Conservation (phyloP, 2,888 invertebrate species). For the Eristalis pertinax region DNA sequence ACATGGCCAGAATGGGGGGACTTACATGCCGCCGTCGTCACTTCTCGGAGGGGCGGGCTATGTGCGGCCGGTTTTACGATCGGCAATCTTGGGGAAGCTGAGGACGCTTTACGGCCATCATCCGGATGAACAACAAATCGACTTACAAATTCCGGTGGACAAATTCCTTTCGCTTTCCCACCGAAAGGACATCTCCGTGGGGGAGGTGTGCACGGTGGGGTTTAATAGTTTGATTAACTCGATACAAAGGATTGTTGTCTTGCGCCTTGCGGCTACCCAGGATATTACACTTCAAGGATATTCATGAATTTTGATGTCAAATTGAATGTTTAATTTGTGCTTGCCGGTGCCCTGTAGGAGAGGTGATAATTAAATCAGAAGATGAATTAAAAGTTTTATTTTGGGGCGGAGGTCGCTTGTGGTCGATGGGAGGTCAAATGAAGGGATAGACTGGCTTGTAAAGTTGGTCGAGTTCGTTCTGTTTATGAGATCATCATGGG, state of each 20-base stretch:
- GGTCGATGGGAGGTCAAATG: background rate
- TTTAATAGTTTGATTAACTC: conserved; percentile 67
- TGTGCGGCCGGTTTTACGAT: conserved; percentile 44
- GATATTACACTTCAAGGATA: background rate
- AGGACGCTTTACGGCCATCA: conserved; percentile 52
- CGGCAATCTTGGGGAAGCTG: background rate
- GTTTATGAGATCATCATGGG: background rate
- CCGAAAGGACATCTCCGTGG: background rate
- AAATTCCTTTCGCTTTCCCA: conserved; percentile 8
- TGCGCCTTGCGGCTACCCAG: background rate
- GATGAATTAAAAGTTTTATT: background rate
- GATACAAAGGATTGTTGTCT: conserved; percentile 2
- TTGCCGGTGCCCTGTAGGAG: background rate
- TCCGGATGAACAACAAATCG: conserved; percentile 65
- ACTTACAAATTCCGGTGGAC: conserved; percentile 58
- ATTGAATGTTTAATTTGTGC: conserved; percentile 49
- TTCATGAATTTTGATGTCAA: conserved; percentile 48
- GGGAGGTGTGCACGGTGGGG: conserved; percentile 13
- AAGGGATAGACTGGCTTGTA: background rate
- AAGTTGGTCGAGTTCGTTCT: background rate
- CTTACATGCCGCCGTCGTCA: conserved; percentile 34
- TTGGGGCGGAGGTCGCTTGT: background rate
- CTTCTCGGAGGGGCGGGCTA: background rate
- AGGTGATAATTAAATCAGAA: conserved; percentile 7
- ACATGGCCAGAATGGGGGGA: conserved; percentile 56